phyloP scores from a whole-genome alignment of 2,797 vertebrate genomes.

The Bryconaethiops microstoma region DNA sequence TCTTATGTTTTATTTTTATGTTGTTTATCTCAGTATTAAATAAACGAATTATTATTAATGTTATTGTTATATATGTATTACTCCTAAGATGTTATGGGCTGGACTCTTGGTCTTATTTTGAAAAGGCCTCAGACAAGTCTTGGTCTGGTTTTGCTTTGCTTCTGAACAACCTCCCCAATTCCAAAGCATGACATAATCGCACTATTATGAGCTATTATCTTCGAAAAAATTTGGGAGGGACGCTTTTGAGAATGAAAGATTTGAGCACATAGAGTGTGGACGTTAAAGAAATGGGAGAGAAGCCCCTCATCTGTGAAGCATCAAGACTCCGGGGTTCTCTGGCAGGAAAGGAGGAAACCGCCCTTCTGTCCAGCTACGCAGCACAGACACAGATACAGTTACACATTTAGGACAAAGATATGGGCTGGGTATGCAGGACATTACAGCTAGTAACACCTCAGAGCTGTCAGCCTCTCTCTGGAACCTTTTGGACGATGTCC shows the following conservation, averaged over 20 bases:
- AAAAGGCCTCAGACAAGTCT: not conserved
- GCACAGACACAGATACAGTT: not conserved
- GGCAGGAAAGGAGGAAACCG: constrained; percentile 25
- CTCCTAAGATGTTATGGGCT: too few species aligned
- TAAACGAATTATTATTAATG: too few species aligned
- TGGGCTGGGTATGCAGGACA: constrained; percentile 24
- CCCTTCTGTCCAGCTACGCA: constrained; percentile 2
- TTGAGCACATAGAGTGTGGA: constrained; percentile 23
- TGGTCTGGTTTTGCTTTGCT: not conserved
- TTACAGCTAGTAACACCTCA: constrained; percentile 6
- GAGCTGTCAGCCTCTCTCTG: not conserved
- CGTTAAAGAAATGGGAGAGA: constrained; percentile 7
- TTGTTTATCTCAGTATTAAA: too few species aligned
- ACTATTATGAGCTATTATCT: constrained; percentile 34
- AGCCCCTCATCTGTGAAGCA: constrained; percentile 26
- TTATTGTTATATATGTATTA: too few species aligned
- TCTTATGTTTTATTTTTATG: too few species aligned
- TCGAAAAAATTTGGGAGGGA: constrained; percentile 42
- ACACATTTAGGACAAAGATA: constrained; percentile 16
- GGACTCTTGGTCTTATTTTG: too few species aligned
- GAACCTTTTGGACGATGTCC: not conserved
- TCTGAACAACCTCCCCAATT: constrained; percentile 8
- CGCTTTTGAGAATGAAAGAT: constrained; percentile 27
- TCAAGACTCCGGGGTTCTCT: constrained; percentile 13
- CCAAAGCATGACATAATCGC: not conserved